Conservation (phyloP, 2,797 vertebrate species). For the Pempheris klunzingeri region DNA sequence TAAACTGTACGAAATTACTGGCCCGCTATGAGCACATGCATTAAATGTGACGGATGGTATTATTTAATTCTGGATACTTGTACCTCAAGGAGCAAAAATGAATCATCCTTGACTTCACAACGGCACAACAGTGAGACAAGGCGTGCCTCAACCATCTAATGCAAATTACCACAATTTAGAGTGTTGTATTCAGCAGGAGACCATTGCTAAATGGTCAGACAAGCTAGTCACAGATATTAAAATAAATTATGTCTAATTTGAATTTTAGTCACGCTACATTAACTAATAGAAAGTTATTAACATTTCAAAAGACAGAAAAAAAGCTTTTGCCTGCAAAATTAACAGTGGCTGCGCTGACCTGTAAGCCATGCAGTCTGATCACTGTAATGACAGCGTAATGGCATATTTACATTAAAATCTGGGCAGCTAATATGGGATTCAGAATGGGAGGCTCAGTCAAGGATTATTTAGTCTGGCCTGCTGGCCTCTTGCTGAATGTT, state of each 20-base stretch:
- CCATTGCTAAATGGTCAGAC: constrained; percentile 98
- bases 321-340: constrained; percentile 99
- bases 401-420: constrained; percentile 99
- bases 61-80: constrained; percentile 80
- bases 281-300: constrained; percentile 99
- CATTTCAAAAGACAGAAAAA: constrained; percentile 98
- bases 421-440: constrained; percentile 99
- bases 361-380: constrained; percentile 98
- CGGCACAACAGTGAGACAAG: constrained; percentile 91
- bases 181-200: constrained; percentile 98
- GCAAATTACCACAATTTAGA: constrained; percentile 98
- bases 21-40: constrained; percentile 38
- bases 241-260: constrained; percentile 99
- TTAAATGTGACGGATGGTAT: constrained; percentile 74
- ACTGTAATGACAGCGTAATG: constrained; percentile 99
- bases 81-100: constrained; percentile 79
- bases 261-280: constrained; percentile 99
- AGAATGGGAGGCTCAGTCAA: constrained; percentile 98
- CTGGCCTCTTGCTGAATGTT: constrained; percentile 96
- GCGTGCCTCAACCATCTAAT: constrained; percentile 92
- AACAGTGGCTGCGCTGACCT: constrained; percentile 99
- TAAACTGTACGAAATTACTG: constrained; percentile 30
- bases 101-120: constrained; percentile 92
- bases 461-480: constrained; percentile 99
- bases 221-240: constrained; percentile 99